Base-by-base conservation (phyloP, 1,140 invertebrate species). In the Formica exsecta region DNA sequence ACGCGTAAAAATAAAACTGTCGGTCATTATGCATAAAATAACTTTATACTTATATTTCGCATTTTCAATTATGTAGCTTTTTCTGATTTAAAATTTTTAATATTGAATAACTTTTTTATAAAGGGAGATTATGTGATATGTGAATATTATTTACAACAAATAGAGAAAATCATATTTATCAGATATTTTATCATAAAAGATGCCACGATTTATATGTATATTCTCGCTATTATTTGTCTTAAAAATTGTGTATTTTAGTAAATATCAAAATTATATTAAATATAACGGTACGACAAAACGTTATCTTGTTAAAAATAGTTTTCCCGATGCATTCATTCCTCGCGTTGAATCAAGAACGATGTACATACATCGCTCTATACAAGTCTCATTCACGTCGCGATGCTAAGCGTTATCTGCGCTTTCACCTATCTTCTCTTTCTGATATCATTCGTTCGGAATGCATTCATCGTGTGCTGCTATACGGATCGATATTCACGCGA, bases 341-440 rank as follows among this genome's bases (percentile, higher is more conserved):
- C 44, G 36, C 41, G 70, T 70, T 65, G 32, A 73, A 32, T 54
- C 51, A 54, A 25, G 36, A 81, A 25, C 59, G 57, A 41, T 61
- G 29, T 13, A 88, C 51, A 11, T 65, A 88, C 51, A 11, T 65
- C 48, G 65, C 16, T 51, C 16, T 38, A 36, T 29, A 61, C 54
- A 51, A 48, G 77, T 87, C 87, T 90, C 79, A 59, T 38, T 51
- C 11, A 38, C 36, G n/a, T 84, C 85, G 41, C 62, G 85, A 89
- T 86, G 89, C 85, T 64, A 51, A 85, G 87, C 90, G 91, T 92
- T 92, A 91, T 93, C 92, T 90, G 85, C 89, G 91, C 92, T 92
- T 91, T 92, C 91, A 89, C 90, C 91, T 91, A 91, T 92, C 92
- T 91, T 83, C 80, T 90, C 91, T 90, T 93, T 93, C 92, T 87